Percentiles rank a stretch among this genome's conserved stretches.
These are phyloP conservation scores for Edolisoma coerulescens DNA, from an alignment of 2,113 vertebrate genomes.

Conservation along the genomic window DNA sequence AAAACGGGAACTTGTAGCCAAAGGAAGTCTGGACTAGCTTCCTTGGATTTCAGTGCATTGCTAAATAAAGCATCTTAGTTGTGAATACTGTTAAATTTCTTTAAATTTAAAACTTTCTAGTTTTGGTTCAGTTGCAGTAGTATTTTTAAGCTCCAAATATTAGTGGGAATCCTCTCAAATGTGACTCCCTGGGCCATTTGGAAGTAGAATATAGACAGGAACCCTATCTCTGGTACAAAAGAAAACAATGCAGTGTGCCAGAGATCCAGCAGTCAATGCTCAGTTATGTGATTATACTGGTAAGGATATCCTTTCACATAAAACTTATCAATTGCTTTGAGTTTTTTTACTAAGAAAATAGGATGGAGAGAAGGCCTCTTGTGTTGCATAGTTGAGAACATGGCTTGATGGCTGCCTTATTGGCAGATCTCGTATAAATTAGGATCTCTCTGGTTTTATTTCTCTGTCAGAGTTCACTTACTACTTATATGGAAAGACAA, in stretches of 20 bases:
- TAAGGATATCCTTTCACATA: neutral
- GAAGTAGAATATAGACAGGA: neutral
- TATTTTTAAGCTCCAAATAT: neutral
- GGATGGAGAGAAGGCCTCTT: neutral
- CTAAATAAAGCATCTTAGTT: neutral
- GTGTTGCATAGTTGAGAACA: neutral
- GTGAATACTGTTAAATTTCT: neutral
- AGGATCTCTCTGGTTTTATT: neutral
- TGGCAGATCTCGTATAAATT: neutral
- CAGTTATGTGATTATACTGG: neutral
- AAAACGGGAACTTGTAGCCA: neutral
- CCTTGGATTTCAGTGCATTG: neutral
- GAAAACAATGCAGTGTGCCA: neutral
- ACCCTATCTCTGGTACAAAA: neutral
- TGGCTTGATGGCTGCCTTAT: neutral
- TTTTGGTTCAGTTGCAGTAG: neutral
- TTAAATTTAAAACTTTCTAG: neutral
- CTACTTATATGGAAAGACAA: neutral
- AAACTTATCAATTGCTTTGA: neutral
- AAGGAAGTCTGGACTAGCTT: neutral
- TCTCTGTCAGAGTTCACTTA: neutral
- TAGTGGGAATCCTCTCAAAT: neutral
- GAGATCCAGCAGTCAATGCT: neutral
- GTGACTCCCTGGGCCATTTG: neutral
- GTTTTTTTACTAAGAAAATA: neutral